A percentile compares a stretch with the other conserved stretches of the same genome.
These are phyloP conservation scores for Silurus meridionalis DNA, from an alignment of 2,113 vertebrate genomes.

Conservation along the genomic window DNA sequence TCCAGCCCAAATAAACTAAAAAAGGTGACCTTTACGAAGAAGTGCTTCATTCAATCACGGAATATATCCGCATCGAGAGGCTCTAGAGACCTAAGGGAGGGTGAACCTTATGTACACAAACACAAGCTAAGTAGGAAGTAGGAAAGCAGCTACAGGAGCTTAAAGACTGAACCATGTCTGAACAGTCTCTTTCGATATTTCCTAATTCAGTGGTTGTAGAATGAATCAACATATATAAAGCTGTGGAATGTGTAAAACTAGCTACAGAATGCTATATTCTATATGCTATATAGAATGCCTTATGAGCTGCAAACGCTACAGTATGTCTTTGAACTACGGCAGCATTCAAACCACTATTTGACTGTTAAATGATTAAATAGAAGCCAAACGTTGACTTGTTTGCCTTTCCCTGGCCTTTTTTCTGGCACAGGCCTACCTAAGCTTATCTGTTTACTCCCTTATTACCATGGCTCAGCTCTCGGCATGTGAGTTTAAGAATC, in stretches of 20 bases:
- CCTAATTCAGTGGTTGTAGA: not conserved
- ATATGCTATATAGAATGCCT: not conserved
- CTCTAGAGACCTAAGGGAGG: constrained; percentile 20
- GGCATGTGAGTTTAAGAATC: constrained; percentile 62
- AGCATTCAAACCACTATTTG: constrained; percentile 15
- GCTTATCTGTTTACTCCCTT: constrained; percentile 49
- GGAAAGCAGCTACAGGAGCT: not conserved
- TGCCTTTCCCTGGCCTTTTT: constrained; percentile 20
- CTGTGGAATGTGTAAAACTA: not conserved
- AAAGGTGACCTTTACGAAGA: constrained; percentile 11
- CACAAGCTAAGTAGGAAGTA: not conserved
- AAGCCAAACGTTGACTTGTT: constrained; percentile 18
- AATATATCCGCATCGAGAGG: constrained; percentile 13
- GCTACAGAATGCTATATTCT: not conserved
- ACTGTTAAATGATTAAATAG: constrained; percentile 21
- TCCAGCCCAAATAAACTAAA: not conserved
- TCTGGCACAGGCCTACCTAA: not conserved
- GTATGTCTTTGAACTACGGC: not conserved
- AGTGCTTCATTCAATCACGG: not conserved
- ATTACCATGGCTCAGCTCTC: constrained; percentile 52
- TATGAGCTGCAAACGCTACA: not conserved
- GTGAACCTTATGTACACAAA: constrained; percentile 29
- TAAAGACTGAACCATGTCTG: not conserved
- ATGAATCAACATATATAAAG: not conserved
- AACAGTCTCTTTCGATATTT: constrained; percentile 1